These are phyloP conservation scores for Gallinago paraguaiae DNA, from an alignment of 2,113 vertebrate species.

Conservation along the genomic window DNA sequence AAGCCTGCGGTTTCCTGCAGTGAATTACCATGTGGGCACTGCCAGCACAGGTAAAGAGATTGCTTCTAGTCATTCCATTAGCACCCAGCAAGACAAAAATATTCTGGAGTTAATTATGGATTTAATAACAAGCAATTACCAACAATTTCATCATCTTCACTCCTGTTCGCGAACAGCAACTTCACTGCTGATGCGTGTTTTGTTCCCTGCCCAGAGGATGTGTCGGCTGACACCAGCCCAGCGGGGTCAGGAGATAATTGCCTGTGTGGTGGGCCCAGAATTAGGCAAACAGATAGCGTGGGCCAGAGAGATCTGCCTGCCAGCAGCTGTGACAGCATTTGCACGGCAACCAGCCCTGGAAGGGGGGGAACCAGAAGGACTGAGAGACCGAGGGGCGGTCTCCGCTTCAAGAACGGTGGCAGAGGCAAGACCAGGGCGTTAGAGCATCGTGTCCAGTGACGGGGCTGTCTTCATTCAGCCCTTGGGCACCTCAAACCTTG, in stretches of 20 bases:
- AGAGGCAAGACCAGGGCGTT: not conserved
- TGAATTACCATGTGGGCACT: not conserved
- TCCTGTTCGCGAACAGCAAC: accelerated
- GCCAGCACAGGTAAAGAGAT: not conserved
- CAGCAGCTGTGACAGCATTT: not conserved
- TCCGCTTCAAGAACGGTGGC: not conserved
- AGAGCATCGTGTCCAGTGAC: accelerated
- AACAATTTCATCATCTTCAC: not conserved
- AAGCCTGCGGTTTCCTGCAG: not conserved
- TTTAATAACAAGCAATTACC: not conserved
- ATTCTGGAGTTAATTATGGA: not conserved
- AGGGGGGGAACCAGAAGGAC: not conserved
- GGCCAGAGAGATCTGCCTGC: not conserved
- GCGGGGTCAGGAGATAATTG: not conserved
- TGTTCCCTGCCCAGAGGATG: not conserved
- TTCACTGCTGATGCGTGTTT: accelerated
- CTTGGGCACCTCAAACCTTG: not conserved
- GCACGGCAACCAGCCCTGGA: not conserved
- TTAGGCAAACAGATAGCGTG: not conserved
- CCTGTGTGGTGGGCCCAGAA: not conserved
- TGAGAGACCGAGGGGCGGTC: accelerated
- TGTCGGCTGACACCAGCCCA: not conserved
- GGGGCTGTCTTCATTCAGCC: not conserved
- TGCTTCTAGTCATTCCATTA: not conserved
- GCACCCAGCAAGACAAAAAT: not conserved